A percentile compares a stretch with the other conserved stretches of the same genome.
These are phyloP conservation scores for Eilema griseolum DNA, from an alignment of 2,888 invertebrate genomes.

Conservation along the genomic window DNA sequence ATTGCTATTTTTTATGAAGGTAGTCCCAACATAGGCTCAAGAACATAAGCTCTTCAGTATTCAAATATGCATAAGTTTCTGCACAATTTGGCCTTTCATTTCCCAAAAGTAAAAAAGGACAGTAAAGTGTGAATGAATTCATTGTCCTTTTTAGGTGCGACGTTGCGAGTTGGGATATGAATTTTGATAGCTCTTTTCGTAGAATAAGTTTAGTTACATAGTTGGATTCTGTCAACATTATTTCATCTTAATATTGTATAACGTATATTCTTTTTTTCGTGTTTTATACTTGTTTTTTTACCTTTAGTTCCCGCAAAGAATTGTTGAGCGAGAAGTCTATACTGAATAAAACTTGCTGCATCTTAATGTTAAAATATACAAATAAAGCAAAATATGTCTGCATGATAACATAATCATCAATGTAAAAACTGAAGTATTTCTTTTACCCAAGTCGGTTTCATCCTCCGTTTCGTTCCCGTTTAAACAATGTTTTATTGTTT, in stretches of 20 bases:
- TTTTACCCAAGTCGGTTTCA: too few relatives aligned
- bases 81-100: constrained; percentile 12
- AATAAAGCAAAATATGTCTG: not conserved
- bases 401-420: not conserved
- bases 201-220: not conserved
- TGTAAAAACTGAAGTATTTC: not conserved
- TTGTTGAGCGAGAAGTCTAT: not conserved
- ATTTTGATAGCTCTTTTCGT: constrained; percentile 4
- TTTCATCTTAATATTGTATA: not conserved
- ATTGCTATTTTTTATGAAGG: not conserved
- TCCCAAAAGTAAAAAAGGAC: constrained; percentile 9
- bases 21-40: not conserved
- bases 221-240: not conserved
- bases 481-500: not conserved
- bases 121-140: not conserved
- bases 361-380: not conserved
- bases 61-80: constrained; percentile 8
- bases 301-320: not conserved
- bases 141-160: constrained; percentile 3
- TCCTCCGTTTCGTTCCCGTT: not conserved
- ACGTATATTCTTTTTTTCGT: not conserved
- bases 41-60: not conserved
- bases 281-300: not conserved
- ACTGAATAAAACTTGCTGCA: not conserved
- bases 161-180: not conserved